Evolutionary conservation across 2,888 invertebrate genomes (phyloP).

Genomic region (Drosophila rubida): DNA sequence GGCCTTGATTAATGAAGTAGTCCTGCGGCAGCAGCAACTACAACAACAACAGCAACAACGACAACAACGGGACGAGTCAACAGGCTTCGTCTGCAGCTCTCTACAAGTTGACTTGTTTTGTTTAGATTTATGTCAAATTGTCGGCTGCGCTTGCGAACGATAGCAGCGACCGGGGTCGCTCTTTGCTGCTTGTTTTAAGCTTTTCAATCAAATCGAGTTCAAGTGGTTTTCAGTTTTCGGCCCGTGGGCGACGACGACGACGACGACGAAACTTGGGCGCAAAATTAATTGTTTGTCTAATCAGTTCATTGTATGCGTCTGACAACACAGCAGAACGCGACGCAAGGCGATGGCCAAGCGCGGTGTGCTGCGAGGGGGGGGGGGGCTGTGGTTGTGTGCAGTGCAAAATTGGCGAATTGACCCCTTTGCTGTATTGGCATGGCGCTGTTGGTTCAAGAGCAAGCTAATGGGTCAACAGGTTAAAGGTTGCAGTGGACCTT

Average conservation of each 20-base stretch:
- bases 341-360: neutral
- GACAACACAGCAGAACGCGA: slow-evolving; percentile 8
- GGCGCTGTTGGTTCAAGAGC: slow-evolving; percentile 3
- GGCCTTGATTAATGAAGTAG: slow-evolving; percentile 81
- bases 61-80: slow-evolving; percentile 44
- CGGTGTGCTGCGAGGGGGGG: neutral
- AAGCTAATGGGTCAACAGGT: slow-evolving; percentile 44
- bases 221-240: slow-evolving; percentile 69
- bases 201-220: slow-evolving; percentile 77
- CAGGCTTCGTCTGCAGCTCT: slow-evolving; percentile 29
- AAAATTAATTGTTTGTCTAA: slow-evolving; percentile 79
- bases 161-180: neutral
- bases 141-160: slow-evolving; percentile 34
- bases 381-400: neutral
- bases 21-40: slow-evolving; percentile 63
- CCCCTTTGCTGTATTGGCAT: slow-evolving; percentile 8
- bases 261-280: slow-evolving; percentile 50
- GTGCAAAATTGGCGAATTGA: slow-evolving; percentile 27
- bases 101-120: slow-evolving; percentile 63
- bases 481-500: slow-evolving; percentile 16
- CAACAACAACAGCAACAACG: slow-evolving; percentile 27
- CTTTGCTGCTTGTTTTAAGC: slow-evolving; percentile 69
- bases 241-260: slow-evolving; percentile 15
- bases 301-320: slow-evolving; percentile 74
- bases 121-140: slow-evolving; percentile 81